Evolutionary conservation across 2,113 vertebrate genomes (phyloP), one percentile per base, ranked within the genome.

Genomic region (Numenius arquata): DNA sequence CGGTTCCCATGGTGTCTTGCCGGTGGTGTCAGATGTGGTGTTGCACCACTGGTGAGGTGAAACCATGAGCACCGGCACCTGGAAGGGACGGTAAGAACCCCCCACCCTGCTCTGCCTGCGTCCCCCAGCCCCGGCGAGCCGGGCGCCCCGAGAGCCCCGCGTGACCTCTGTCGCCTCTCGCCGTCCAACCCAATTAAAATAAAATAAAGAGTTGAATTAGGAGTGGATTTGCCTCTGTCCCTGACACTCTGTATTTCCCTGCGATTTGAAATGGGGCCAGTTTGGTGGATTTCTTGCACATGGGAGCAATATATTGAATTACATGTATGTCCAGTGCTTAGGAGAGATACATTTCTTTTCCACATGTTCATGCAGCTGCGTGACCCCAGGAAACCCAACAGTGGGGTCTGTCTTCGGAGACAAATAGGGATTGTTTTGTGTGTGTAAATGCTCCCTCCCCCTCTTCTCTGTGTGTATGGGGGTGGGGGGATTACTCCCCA

Each of bases 271-370:
- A 55, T 36, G 92, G 89, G 86, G 95, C 96, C 96, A 66, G 82
- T 79, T 71, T 88, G 95, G 96, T 96, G 94, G 87, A 81, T 95
- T 96, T 96, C 81, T 93, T 30, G 92, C 95, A 94, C 96, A 96
- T 96, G 96, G 96, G 97, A 97, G 89, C 95, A 96, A 97, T 96
- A 96, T 95, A 97, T 96, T 96, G 96, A 96, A 96, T 97, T 97
- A 91, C 96, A 89, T 38, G 11, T 83, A 91, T 96, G 95, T 96
- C 97, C 92, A 93, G 87, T 29, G 93, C 90, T 73, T 70, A 78
- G 70, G 65, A 95, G 89, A 94, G 96, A 96, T 48, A 68, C 93
- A 96, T 96, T 97, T 96, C 97, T 97, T 97, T 97, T 96, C 96
- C 97, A 97, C 97, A 95, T 96, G 96, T 97, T 96, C 95, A 19